phyloP scores from a whole-genome alignment of 2,888 invertebrate species.

The Drosophila formosana region DNA sequence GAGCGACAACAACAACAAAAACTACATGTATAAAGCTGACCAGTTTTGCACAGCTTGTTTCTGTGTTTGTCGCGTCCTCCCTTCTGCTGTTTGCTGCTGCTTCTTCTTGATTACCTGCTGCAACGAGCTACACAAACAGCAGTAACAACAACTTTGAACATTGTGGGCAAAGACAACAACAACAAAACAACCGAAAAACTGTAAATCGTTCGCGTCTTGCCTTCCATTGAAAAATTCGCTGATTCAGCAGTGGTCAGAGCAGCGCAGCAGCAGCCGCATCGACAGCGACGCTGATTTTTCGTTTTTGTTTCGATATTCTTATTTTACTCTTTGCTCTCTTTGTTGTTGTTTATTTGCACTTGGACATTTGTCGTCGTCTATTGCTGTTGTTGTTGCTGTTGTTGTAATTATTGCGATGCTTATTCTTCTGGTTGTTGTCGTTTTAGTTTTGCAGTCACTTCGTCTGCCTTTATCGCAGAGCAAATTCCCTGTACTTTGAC shows the following conservation, averaged over 20 bases:
- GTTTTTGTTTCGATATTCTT: constrained; percentile 47
- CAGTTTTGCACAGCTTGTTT: constrained; percentile 53
- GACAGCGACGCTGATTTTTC: constrained; percentile 46
- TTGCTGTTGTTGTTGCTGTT: constrained; percentile 33
- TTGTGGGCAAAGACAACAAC: constrained; percentile 21
- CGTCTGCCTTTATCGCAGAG: constrained; percentile 15
- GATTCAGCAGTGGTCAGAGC: constrained; percentile 50
- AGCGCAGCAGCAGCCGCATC: constrained; percentile 22
- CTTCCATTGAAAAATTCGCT: constrained; percentile 65
- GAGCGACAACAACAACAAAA: neutral
- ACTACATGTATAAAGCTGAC: constrained; percentile 39
- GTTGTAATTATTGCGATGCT: constrained; percentile 18
- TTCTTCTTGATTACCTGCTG: constrained; percentile 52
- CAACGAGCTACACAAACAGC: constrained; percentile 30
- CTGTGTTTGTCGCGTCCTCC: constrained; percentile 36
- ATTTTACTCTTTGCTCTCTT: constrained; percentile 35
- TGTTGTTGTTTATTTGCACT: constrained; percentile 57
- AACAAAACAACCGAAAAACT: constrained; percentile 56
- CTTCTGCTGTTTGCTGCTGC: constrained; percentile 7
- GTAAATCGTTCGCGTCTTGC: constrained; percentile 53
- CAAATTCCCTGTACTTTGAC: constrained; percentile 13
- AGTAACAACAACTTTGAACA: constrained; percentile 15
- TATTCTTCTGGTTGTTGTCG: constrained; percentile 30
- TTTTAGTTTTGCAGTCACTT: constrained; percentile 21
- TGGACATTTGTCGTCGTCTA: constrained; percentile 44